A percentile compares a stretch with the other conserved stretches of the same genome.
phyloP scores from a whole-genome alignment of 2,797 vertebrate species.

The Manis pentadactyla region DNA sequence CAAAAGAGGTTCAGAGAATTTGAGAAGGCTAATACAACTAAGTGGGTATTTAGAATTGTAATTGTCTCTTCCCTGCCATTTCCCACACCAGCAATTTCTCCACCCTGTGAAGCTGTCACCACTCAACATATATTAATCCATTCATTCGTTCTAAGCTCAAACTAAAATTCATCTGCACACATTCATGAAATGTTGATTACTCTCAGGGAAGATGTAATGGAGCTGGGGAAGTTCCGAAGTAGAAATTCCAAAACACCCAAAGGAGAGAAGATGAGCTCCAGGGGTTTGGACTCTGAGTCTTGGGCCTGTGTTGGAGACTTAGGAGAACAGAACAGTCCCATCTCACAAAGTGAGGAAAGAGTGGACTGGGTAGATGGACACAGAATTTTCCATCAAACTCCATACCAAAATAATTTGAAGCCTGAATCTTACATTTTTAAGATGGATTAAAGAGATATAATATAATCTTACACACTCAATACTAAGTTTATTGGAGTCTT shows the following conservation, averaged over 20 bases:
- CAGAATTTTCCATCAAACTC: background rate
- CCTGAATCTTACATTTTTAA: slow-evolving; percentile 6
- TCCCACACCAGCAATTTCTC: background rate
- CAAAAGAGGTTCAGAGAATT: slow-evolving; percentile 18
- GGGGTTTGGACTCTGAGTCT: background rate
- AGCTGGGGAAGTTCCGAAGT: background rate
- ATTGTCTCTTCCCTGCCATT: background rate
- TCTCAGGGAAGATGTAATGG: background rate
- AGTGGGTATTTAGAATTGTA: background rate
- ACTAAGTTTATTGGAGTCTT: background rate
- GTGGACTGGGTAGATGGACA: background rate
- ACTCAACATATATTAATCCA: background rate
- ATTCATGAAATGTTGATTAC: background rate
- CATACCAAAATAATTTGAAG: background rate
- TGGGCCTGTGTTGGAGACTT: background rate
- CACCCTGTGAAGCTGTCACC: background rate
- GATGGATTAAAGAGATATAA: background rate
- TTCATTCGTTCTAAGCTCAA: slow-evolving; percentile 24
- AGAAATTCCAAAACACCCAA: background rate
- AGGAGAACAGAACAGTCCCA: background rate
- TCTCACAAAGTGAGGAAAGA: background rate
- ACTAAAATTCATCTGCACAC: background rate
- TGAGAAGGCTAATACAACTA: background rate
- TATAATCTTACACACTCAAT: background rate
- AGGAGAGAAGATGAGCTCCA: background rate